phyloP scores from a whole-genome alignment of 2,797 vertebrate species.

The Phataginus tetradactyla region DNA sequence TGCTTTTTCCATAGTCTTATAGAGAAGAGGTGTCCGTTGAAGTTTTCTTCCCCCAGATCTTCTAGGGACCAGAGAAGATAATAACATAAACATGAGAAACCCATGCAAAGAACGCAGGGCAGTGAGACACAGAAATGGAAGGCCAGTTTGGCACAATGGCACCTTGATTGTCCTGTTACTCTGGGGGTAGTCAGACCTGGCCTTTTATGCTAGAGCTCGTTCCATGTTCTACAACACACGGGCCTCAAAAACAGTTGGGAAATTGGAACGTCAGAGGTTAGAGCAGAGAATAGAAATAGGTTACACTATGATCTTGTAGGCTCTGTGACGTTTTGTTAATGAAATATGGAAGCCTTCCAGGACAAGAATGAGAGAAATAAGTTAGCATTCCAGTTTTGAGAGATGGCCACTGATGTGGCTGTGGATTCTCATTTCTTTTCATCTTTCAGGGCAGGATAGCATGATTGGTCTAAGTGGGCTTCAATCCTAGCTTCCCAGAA shows the following conservation, averaged over 20 bases:
- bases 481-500: neutral
- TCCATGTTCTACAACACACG: neutral
- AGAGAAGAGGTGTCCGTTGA: neutral
- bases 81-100: neutral
- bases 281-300: neutral
- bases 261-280: neutral
- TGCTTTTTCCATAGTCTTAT: neutral
- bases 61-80: neutral
- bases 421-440: neutral
- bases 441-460: neutral
- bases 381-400: neutral
- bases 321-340: conserved; percentile 11
- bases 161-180: neutral
- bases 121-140: neutral
- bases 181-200: neutral
- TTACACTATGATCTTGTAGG: neutral
- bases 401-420: neutral
- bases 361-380: neutral
- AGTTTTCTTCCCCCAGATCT: neutral
- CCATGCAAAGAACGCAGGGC: neutral
- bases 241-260: neutral
- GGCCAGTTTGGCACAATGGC: neutral
- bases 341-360: neutral
- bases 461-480: neutral
- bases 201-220: neutral